A percentile compares a stretch with the other conserved stretches of the same genome.
Conservation (phyloP, 1,140 invertebrate genomes). For the Saccostrea glomerata region DNA sequence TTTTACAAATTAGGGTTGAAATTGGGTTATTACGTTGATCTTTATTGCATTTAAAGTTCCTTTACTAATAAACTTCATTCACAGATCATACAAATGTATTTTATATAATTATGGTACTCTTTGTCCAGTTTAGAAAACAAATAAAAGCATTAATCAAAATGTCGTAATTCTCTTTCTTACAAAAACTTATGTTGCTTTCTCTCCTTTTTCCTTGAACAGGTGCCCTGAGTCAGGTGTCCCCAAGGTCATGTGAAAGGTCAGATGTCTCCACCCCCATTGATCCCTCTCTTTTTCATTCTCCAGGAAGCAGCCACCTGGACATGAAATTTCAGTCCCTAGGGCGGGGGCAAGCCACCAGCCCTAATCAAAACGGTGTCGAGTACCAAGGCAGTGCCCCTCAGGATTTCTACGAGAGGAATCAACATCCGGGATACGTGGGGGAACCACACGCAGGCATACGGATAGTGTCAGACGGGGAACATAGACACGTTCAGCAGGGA, state of each 20-base stretch:
- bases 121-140: too few species aligned
- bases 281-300: conserved; percentile 28
- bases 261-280: background rate
- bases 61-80: too few species aligned
- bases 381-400: background rate
- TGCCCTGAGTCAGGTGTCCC: background rate
- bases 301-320: conserved; percentile 2
- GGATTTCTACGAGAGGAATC: background rate
- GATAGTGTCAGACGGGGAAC: background rate
- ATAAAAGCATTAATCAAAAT: too few species aligned
- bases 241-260: background rate
- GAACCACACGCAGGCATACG: background rate
- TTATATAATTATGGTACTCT: too few species aligned
- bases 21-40: too few species aligned
- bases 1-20: too few species aligned
- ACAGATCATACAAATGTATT: too few species aligned
- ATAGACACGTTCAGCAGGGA: background rate
- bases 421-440: background rate
- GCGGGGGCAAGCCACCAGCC: background rate
- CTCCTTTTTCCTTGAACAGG: background rate
- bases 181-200: background rate
- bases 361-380: background rate
- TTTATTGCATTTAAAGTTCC: too few species aligned
- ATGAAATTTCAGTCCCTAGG: background rate
- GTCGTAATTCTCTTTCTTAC: too few species aligned